Conservation (phyloP, 2,113 vertebrate species). For the Bos javanicus region DNA sequence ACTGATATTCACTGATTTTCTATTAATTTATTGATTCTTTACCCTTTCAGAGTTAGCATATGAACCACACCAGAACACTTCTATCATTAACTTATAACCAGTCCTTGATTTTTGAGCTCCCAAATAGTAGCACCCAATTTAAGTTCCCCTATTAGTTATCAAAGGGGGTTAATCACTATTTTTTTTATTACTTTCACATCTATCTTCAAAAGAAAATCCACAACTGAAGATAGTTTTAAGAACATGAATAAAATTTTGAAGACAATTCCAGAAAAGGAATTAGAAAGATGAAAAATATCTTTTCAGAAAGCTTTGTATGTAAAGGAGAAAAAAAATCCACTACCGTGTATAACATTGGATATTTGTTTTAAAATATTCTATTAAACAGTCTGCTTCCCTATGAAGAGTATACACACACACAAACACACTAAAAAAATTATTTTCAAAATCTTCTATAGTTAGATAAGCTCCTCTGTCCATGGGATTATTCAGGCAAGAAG, state of each 20-base stretch:
- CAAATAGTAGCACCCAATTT: not conserved
- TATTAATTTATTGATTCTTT: not conserved
- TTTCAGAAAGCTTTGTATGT: not conserved
- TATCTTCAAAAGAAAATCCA: not conserved
- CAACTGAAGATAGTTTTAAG: not conserved
- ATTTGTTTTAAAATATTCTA: not conserved
- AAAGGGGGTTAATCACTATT: not conserved
- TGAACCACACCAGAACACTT: not conserved
- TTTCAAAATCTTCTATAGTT: constrained; percentile 5
- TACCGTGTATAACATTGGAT: not conserved
- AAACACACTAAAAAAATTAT: not conserved
- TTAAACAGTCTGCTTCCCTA: not conserved
- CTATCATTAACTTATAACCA: not conserved
- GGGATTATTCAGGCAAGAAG: not conserved
- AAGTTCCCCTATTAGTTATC: not conserved
- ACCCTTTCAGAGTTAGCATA: not conserved
- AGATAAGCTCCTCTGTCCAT: not conserved
- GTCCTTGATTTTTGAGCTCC: not conserved
- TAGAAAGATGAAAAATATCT: not conserved
- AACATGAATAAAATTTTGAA: not conserved
- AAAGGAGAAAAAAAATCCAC: not conserved
- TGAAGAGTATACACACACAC: not conserved
- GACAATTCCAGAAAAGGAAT: not conserved
- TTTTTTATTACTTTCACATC: not conserved
- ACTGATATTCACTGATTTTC: not conserved